Conservation (phyloP, 1,140 invertebrate genomes). For the Cotesia vestalis region DNA sequence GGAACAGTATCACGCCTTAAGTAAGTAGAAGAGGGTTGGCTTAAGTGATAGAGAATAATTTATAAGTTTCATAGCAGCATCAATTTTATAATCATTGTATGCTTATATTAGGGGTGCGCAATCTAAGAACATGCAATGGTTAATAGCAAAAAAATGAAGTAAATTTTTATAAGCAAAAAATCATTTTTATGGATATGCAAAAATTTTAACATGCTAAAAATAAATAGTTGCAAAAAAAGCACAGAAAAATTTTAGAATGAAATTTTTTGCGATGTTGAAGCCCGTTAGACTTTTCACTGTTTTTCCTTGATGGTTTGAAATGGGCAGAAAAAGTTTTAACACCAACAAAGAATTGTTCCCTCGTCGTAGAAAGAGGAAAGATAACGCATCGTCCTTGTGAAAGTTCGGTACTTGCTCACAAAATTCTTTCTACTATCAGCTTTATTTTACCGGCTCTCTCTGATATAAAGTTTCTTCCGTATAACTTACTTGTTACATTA, state of each 20-base stretch:
- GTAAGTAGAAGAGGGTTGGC: neutral
- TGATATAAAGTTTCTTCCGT: slow-evolving; percentile 12
- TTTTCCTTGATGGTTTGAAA: neutral
- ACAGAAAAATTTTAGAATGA: neutral
- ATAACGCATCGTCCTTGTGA: slow-evolving; percentile 36
- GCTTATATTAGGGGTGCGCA: no score
- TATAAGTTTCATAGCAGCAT: neutral
- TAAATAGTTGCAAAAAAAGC: no score
- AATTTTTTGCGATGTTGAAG: no score
- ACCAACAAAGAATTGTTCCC: slow-evolving; percentile 30
- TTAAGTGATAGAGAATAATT: slow-evolving; percentile 15
- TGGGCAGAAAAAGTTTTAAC: slow-evolving; percentile 24
- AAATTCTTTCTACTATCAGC: slow-evolving; percentile 25
- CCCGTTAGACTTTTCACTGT: neutral
- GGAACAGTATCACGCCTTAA: slow-evolving; percentile 9
- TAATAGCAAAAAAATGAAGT: no score
- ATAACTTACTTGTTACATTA: slow-evolving; percentile 28
- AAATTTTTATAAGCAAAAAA: no score
- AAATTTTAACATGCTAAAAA: no score
- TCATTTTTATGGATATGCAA: no score
- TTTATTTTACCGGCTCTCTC: slow-evolving; percentile 25
- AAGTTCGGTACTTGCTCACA: slow-evolving; percentile 35
- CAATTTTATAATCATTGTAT: neutral
- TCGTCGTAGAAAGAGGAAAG: slow-evolving; percentile 22
- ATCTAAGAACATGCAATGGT: no score